phyloP scores from a whole-genome alignment of 2,797 vertebrate species.

The Lutjanus campechanus region DNA sequence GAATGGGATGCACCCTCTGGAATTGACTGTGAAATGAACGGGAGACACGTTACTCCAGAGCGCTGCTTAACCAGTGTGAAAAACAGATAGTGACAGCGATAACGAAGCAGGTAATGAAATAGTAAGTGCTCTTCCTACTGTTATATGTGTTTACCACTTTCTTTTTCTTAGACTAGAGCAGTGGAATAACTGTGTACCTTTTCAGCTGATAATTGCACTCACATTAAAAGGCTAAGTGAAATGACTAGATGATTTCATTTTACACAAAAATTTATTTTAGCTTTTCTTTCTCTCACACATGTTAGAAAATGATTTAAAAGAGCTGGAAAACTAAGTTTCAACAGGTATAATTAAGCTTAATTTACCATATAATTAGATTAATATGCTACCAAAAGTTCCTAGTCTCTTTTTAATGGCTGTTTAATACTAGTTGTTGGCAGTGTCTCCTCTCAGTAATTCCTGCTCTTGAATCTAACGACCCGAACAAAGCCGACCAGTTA shows the following conservation, averaged over 20 bases:
- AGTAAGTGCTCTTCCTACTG: constrained; percentile 29
- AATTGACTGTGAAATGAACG: constrained; percentile 73
- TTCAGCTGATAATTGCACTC: constrained; percentile 6
- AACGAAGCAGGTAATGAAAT: constrained; percentile 68
- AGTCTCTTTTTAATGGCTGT: constrained; percentile 41
- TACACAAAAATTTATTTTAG: neutral
- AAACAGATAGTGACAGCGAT: constrained; percentile 75
- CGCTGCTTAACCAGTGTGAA: constrained; percentile 68
- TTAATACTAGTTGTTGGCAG: constrained; percentile 33
- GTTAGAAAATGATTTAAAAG: constrained; percentile 21
- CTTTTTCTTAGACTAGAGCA: constrained; percentile 7
- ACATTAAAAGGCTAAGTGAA: neutral
- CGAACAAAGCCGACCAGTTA: constrained; percentile 49
- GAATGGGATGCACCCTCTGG: constrained; percentile 45
- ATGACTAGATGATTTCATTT: constrained; percentile 31
- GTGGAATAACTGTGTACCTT: neutral
- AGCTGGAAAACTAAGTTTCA: constrained; percentile 31
- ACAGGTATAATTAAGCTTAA: constrained; percentile 40
- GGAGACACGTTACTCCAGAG: constrained; percentile 40
- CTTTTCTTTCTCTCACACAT: neutral
- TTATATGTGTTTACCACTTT: constrained; percentile 29
- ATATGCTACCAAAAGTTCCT: constrained; percentile 18
- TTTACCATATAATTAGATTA: constrained; percentile 46
- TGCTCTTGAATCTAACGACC: constrained; percentile 58
- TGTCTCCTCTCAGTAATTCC: constrained; percentile 44